Percentiles rank a stretch among this genome's conserved stretches.
Evolutionary conservation across 1,140 invertebrate genomes (phyloP).

Genomic region (Psilanteris sp.): DNA sequence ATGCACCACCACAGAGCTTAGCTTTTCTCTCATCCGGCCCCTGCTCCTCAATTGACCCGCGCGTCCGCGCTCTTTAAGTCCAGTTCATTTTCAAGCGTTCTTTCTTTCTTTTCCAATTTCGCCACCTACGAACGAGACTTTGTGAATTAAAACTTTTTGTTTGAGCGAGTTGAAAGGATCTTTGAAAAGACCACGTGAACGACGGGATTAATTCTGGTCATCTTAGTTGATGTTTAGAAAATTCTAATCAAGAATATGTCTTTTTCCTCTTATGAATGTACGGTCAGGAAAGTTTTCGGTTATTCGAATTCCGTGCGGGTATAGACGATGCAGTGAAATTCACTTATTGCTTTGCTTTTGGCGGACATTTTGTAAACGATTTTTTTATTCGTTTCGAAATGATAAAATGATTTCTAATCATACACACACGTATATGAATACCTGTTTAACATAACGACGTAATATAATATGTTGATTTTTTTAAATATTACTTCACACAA

Average conservation of each 20-base stretch:
- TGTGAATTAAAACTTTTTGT: conserved; percentile 62
- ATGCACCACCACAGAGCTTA: conserved; percentile 29
- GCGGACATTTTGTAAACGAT: no score
- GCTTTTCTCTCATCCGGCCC: not conserved
- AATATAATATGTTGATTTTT: no score
- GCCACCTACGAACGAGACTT: conserved; percentile 41
- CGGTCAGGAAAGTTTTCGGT: conserved; percentile 29
- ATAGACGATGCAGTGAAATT: no score
- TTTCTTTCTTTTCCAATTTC: conserved; percentile 45
- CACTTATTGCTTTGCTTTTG: no score
- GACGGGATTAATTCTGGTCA: conserved; percentile 54
- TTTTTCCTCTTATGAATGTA: conserved; percentile 21
- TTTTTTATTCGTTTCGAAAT: no score
- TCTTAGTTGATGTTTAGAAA: conserved; percentile 15
- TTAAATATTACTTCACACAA: no score
- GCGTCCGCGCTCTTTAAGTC: conserved; percentile 10
- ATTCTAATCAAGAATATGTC: conserved; percentile 8
- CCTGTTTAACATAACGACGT: no score
- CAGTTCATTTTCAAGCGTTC: conserved; percentile 51
- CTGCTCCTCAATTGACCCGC: not conserved
- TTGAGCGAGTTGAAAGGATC: conserved; percentile 33
- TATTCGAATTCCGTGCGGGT: no score
- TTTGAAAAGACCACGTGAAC: conserved; percentile 42
- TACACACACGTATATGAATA: no score
- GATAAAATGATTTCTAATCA: no score